Evolutionary conservation across 2,797 vertebrate species (phyloP).

Genomic region (Decapterus maruadsi): DNA sequence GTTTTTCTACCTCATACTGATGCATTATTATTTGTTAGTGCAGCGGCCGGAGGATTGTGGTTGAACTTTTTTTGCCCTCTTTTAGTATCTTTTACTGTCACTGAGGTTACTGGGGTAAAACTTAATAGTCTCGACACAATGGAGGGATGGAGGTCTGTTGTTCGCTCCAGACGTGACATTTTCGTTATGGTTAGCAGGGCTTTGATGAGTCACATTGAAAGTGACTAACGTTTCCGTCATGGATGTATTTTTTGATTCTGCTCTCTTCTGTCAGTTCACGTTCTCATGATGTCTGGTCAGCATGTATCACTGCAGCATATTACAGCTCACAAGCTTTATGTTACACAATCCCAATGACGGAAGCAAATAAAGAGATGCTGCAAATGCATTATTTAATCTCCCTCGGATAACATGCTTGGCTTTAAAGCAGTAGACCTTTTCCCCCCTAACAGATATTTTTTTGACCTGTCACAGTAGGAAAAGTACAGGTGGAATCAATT

Average conservation of each 20-base stretch:
- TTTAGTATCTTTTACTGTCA: not conserved
- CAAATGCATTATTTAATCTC: conserved; percentile 20
- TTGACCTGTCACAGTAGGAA: conserved; percentile 1
- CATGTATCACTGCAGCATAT: conserved; percentile 16
- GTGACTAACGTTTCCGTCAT: conserved; percentile 63
- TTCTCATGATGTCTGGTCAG: conserved; percentile 55
- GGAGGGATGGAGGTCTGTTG: conserved; percentile 8
- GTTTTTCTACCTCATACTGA: not conserved
- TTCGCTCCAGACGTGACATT: conserved; percentile 37
- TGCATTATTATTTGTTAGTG: not conserved
- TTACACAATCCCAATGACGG: not conserved
- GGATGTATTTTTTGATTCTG: conserved; percentile 42
- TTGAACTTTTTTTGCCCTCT: not conserved
- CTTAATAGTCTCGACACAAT: conserved; percentile 1
- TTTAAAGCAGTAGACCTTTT: not conserved
- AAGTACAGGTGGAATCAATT: conserved; percentile 2
- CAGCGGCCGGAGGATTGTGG: not conserved
- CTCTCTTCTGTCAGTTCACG: conserved; percentile 48
- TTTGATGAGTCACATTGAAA: conserved; percentile 64
- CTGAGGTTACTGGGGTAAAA: not conserved
- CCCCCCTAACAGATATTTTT: not conserved
- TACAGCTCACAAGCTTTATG: not conserved
- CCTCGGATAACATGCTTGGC: not conserved
- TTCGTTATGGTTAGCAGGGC: conserved; percentile 41
- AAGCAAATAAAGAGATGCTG: conserved; percentile 3